A percentile compares a stretch with the other conserved stretches of the same genome.
phyloP scores from a whole-genome alignment of 2,888 invertebrate species.

The Ormyrus nitidulus region DNA sequence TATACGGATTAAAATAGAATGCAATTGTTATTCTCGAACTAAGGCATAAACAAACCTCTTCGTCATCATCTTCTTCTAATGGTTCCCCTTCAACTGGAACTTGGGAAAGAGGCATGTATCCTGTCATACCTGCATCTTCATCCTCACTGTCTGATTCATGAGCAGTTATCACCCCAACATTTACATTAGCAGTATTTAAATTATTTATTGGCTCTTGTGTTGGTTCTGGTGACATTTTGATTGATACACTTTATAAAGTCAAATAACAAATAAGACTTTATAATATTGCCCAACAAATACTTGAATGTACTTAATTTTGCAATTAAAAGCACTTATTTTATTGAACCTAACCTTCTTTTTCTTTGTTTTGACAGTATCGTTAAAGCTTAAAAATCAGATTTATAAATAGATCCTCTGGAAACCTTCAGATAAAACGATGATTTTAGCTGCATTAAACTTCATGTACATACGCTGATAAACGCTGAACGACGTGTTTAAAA shows the following conservation, averaged over 20 bases:
- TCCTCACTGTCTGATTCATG: conserved; percentile 71
- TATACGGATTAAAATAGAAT: conserved; percentile 9
- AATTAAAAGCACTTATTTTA: neutral
- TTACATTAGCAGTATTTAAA: conserved; percentile 63
- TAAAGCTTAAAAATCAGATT: too few relatives aligned
- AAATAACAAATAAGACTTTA: neutral
- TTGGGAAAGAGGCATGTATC: conserved; percentile 69
- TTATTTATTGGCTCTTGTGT: conserved; percentile 69
- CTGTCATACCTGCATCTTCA: conserved; percentile 65
- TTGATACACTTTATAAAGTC: neutral
- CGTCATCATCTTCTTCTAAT: conserved; percentile 67
- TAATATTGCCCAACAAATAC: neutral
- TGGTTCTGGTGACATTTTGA: conserved; percentile 70
- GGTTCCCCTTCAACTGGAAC: conserved; percentile 67
- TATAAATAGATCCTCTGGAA: too few relatives aligned
- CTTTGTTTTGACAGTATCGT: neutral
- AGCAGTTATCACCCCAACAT: conserved; percentile 59
- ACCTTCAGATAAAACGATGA: too few relatives aligned
- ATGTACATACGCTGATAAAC: too few relatives aligned
- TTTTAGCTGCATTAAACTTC: too few relatives aligned
- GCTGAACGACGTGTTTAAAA: too few relatives aligned
- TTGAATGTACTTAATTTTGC: neutral
- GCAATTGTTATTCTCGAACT: too few relatives aligned
- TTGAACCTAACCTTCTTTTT: conserved; percentile 27
- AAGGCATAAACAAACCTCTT: conserved; percentile 40